phyloP scores from a whole-genome alignment of 2,888 invertebrate genomes.

The Drosophila silvestris region DNA sequence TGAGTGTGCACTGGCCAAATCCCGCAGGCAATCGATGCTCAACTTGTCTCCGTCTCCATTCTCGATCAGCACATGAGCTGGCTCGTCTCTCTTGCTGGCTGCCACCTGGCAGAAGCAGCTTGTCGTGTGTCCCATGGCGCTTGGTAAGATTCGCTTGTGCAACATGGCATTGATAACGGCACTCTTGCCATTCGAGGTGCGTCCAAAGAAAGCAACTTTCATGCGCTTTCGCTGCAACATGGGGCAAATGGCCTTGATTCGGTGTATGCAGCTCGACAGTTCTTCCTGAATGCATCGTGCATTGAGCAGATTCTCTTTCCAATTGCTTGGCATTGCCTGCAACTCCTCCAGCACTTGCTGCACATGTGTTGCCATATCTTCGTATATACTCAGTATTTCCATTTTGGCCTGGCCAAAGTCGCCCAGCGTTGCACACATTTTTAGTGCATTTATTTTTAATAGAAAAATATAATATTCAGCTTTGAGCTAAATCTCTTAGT shows the following conservation, averaged over 20 bases:
- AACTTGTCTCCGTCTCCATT: constrained; percentile 90
- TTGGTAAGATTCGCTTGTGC: constrained; percentile 97
- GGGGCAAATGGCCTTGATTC: constrained; percentile 96
- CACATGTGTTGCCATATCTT: constrained; percentile 96
- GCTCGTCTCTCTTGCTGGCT: constrained; percentile 91
- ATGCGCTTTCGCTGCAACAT: constrained; percentile 98
- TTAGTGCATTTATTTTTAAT: neutral
- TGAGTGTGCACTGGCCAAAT: constrained; percentile 97
- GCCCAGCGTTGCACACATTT: constrained; percentile 88
- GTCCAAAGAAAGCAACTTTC: constrained; percentile 91
- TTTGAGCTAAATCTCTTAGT: neutral
- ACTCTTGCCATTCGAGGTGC: constrained; percentile 99
- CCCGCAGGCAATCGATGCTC: constrained; percentile 84
- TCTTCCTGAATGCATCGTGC: constrained; percentile 88
- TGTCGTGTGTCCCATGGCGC: constrained; percentile 99
- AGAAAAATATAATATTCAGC: constrained; percentile 50
- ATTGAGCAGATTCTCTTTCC: constrained; percentile 86
- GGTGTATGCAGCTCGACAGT: constrained; percentile 90
- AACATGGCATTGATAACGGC: constrained; percentile 99
- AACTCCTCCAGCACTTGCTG: constrained; percentile 79
- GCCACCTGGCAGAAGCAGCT: constrained; percentile 98
- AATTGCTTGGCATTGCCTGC: constrained; percentile 12
- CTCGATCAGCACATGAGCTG: constrained; percentile 94
- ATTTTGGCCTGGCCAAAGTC: constrained; percentile 99
- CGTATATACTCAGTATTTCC: constrained; percentile 98